Percentiles rank a stretch among this genome's conserved stretches.
Conservation (phyloP, 2,888 invertebrate genomes). For the Acanthosoma haemorrhoidale region DNA sequence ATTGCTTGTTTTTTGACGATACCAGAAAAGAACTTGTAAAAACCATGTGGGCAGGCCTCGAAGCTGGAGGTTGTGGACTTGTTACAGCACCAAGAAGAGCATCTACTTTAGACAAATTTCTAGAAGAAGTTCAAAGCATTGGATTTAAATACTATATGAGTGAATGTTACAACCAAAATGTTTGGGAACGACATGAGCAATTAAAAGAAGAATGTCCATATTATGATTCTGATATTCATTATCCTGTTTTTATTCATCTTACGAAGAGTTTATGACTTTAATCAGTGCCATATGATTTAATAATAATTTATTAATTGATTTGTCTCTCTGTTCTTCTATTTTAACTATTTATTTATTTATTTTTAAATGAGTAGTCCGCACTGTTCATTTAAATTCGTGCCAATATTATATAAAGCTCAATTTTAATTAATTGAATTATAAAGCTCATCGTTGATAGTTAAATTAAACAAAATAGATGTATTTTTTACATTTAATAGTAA, state of each 20-base stretch:
- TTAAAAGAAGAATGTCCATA: constrained; percentile 54
- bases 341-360: too few relatives aligned
- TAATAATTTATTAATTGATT: neutral
- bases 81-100: constrained; percentile 73
- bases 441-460: neutral
- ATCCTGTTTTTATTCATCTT: constrained; percentile 62
- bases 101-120: constrained; percentile 63
- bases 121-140: constrained; percentile 54
- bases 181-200: constrained; percentile 63
- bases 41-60: constrained; percentile 60
- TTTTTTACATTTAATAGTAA: neutral
- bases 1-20: constrained; percentile 74
- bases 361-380: neutral
- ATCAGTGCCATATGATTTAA: neutral
- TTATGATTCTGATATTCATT: constrained; percentile 66
- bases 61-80: constrained; percentile 58
- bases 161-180: constrained; percentile 58
- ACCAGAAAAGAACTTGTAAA: constrained; percentile 61
- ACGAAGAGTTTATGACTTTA: constrained; percentile 46
- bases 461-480: neutral
- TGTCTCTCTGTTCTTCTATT: too few relatives aligned
- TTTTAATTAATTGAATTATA: neutral
- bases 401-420: neutral
- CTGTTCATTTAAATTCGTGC: neutral
- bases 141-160: constrained; percentile 56